phyloP scores from a whole-genome alignment of 1,140 invertebrate genomes.

The Phymastichus coffea region DNA sequence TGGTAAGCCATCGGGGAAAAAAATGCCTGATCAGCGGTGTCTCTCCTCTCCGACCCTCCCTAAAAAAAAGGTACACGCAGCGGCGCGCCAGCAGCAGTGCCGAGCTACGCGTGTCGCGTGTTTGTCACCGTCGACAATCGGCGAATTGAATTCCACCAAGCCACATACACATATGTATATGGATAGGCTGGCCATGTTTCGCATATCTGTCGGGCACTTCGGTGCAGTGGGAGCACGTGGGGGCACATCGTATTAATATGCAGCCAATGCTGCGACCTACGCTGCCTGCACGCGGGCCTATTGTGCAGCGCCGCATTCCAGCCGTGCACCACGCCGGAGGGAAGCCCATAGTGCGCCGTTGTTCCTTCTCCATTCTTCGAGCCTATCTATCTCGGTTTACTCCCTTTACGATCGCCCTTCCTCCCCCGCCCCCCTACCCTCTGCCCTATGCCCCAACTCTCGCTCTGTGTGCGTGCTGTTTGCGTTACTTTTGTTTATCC shows the following conservation, averaged over 20 bases:
- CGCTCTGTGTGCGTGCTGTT: too few species aligned
- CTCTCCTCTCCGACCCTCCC: too few species aligned
- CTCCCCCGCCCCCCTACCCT: background rate
- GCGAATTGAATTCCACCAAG: background rate
- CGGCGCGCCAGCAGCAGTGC: too few species aligned
- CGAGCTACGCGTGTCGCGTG: background rate
- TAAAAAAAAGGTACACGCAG: too few species aligned
- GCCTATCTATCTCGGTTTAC: background rate
- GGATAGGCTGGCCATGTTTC: background rate
- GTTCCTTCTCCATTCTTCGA: constrained; percentile 2
- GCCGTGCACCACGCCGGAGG: background rate
- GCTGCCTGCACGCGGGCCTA: background rate
- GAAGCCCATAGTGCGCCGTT: background rate
- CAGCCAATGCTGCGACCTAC: background rate
- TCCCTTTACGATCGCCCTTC: too few species aligned
- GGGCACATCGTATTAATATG: constrained; percentile 13
- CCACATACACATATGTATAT: too few species aligned
- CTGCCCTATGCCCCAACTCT: too few species aligned
- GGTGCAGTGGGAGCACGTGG: background rate
- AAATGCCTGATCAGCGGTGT: too few species aligned
- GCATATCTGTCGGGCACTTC: background rate
- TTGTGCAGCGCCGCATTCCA: background rate
- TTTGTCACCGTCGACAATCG: too few species aligned
- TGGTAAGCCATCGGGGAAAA: too few species aligned
- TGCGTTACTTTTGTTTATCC: background rate